Evolutionary conservation across 2,113 vertebrate genomes (phyloP).

Genomic region (Hippocampus barbouri): DNA sequence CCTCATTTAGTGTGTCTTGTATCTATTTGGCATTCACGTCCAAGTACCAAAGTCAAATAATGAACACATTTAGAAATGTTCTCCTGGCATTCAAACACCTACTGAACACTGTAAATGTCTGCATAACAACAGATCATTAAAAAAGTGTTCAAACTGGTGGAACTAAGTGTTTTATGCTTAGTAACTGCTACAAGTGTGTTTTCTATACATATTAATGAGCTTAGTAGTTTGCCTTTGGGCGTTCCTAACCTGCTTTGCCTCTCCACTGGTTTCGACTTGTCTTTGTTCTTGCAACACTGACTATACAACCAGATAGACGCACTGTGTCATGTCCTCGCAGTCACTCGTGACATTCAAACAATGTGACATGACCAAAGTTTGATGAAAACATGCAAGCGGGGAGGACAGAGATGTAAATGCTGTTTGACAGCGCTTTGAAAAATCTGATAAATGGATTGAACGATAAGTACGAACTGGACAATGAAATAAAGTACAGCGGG

Average conservation of each 20-base stretch:
- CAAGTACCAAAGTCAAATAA: neutral
- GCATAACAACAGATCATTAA: neutral
- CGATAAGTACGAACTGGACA: neutral
- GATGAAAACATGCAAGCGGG: neutral
- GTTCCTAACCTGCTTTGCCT: neutral
- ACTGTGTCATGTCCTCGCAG: neutral
- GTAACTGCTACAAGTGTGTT: neutral
- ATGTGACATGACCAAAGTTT: neutral
- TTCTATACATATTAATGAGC: neutral
- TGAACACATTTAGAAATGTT: neutral
- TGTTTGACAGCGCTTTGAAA: neutral
- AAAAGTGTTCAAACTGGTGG: neutral
- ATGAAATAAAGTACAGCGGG: no score
- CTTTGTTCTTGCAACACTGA: neutral
- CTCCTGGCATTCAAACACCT: neutral
- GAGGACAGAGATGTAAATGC: neutral
- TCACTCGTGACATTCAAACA: neutral
- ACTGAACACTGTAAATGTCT: neutral
- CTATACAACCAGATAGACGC: neutral
- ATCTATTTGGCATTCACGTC: no score
- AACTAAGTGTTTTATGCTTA: constrained; percentile 6
- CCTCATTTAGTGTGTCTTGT: no score
- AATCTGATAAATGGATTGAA: neutral
- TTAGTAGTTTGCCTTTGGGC: neutral
- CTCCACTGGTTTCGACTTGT: constrained; percentile 29